These are phyloP conservation scores for Lasioglossum malachurum DNA, from an alignment of 2,888 invertebrate genomes.

Conservation along the genomic window DNA sequence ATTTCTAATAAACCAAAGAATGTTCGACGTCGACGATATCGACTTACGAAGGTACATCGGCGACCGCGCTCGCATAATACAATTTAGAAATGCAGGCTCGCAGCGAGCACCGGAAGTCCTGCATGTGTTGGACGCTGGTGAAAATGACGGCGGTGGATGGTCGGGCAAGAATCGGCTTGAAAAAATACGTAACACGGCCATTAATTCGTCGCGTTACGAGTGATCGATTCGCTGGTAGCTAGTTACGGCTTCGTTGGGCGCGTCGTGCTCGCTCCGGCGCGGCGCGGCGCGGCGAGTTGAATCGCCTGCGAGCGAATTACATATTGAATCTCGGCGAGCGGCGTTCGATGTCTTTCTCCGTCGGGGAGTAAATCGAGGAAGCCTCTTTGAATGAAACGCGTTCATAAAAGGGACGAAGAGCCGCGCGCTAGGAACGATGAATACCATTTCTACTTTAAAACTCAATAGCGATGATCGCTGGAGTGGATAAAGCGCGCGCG, in stretches of 20 bases:
- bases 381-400: slow-evolving; percentile 44
- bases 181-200: slow-evolving; percentile 49
- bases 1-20: not conserved
- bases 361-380: slow-evolving; percentile 29
- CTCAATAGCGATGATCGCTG: slow-evolving; percentile 48
- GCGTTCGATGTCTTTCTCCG: slow-evolving; percentile 33
- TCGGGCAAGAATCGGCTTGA: not conserved
- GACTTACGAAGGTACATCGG: not conserved
- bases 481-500: slow-evolving; percentile 46
- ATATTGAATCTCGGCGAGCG: slow-evolving; percentile 33
- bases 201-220: slow-evolving; percentile 47
- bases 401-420: slow-evolving; percentile 43
- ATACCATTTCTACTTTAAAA: slow-evolving; percentile 58
- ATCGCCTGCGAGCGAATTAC: slow-evolving; percentile 30
- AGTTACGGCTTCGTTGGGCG: slow-evolving; percentile 20
- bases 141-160: not conserved
- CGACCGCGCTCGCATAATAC: not conserved
- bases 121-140: not conserved
- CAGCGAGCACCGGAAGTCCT: not conserved
- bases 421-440: slow-evolving; percentile 37
- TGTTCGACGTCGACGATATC: not conserved
- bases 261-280: not conserved
- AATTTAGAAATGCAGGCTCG: not conserved
- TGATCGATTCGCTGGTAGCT: slow-evolving; percentile 58
- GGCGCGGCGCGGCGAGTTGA: not conserved